A percentile compares a stretch with the other conserved stretches of the same genome.
Conservation (phyloP, 1,140 invertebrate genomes). For the Lysiphlebus fabarum region DNA sequence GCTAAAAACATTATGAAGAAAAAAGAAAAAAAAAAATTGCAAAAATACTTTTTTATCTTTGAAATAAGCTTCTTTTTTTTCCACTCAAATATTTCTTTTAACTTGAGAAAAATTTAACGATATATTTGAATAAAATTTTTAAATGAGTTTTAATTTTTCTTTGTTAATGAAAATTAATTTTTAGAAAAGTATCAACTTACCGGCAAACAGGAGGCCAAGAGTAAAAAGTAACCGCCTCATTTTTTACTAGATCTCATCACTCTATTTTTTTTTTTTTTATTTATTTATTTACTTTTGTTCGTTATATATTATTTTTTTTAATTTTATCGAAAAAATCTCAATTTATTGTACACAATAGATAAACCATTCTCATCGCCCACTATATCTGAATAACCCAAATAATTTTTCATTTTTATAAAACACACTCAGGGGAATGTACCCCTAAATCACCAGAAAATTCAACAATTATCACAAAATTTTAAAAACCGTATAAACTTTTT, state of each 20-base stretch:
- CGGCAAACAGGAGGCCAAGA: slow-evolving; percentile 42
- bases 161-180: no score
- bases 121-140: no score
- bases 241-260: slow-evolving; percentile 31
- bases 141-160: no score
- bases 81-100: no score
- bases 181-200: slow-evolving; percentile 33
- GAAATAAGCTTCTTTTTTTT: no score
- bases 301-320: background rate
- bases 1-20: no score
- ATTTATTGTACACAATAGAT: slow-evolving; percentile 10
- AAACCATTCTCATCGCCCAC: slow-evolving; percentile 5
- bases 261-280: slow-evolving; percentile 4
- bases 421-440: background rate
- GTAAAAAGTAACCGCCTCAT: slow-evolving; percentile 43
- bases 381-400: background rate
- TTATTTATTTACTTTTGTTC: background rate
- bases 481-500: background rate
- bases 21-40: no score
- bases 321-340: slow-evolving; percentile 3
- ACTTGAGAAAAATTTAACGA: no score
- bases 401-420: background rate
- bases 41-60: no score
- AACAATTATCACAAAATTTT: no score
- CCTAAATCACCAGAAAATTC: no score